Conservation (phyloP, 2,113 vertebrate genomes). For the Notothenia coriiceps region DNA sequence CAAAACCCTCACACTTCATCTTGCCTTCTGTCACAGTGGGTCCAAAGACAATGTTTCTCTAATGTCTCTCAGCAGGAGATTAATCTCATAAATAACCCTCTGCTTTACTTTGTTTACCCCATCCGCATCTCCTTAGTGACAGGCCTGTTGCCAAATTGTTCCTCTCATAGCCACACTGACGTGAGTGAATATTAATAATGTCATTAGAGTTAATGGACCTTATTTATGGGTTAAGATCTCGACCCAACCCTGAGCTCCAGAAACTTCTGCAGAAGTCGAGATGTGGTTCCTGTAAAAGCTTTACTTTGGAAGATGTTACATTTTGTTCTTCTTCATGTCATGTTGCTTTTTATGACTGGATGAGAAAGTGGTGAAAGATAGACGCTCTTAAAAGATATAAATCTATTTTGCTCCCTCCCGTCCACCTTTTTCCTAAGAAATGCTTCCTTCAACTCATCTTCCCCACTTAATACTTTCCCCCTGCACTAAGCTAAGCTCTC, state of each 20-base stretch:
- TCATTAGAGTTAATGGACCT: slow-evolving; percentile 3
- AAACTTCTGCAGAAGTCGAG: slow-evolving; percentile 9
- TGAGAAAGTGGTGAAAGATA: slow-evolving; percentile 11
- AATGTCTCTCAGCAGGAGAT: slow-evolving; percentile 51
- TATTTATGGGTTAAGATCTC: slow-evolving; percentile 26
- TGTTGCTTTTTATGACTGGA: neutral
- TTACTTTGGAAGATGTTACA: slow-evolving; percentile 1
- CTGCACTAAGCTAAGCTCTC: slow-evolving; percentile 10
- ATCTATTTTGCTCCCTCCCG: too few relatives aligned
- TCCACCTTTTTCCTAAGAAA: neutral
- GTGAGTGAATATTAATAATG: slow-evolving; percentile 30
- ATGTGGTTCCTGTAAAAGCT: neutral
- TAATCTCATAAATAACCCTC: slow-evolving; percentile 56
- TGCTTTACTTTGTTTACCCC: slow-evolving; percentile 46
- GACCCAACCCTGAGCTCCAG: neutral
- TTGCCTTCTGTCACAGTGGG: slow-evolving; percentile 22
- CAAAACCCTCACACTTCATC: slow-evolving; percentile 11
- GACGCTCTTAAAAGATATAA: neutral
- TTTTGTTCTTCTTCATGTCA: slow-evolving; percentile 15
- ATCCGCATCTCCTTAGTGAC: slow-evolving; percentile 39
- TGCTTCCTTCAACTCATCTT: neutral
- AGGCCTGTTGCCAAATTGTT: slow-evolving; percentile 10
- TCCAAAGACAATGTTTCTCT: slow-evolving; percentile 56
- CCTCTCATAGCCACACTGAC: slow-evolving; percentile 26
- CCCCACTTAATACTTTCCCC: slow-evolving; percentile 13